These are phyloP conservation scores for Tetraneura akinire DNA, from an alignment of 1,140 invertebrate species.

Conservation along the genomic window DNA sequence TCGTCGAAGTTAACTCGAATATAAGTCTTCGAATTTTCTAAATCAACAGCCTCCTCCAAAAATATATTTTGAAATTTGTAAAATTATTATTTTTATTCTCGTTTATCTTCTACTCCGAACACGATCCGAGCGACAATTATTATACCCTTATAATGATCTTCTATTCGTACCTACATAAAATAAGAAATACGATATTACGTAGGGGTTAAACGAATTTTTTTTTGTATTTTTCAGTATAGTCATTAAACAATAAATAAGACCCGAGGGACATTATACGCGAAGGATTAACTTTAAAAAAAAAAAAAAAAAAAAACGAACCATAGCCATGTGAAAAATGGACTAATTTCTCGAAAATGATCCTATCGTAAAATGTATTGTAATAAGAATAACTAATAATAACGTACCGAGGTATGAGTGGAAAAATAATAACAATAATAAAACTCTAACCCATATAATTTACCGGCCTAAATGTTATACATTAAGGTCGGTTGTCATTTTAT, in stretches of 20 bases:
- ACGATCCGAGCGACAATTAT: background rate
- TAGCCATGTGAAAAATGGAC: conserved; percentile 5
- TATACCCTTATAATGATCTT: too few relatives aligned
- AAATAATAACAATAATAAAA: background rate
- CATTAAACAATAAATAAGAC: too few relatives aligned
- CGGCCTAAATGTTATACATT: background rate
- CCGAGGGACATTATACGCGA: too few relatives aligned
- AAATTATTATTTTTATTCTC: background rate
- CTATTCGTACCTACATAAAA: too few relatives aligned
- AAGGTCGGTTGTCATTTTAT: background rate
- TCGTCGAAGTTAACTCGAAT: background rate
- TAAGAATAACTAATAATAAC: too few relatives aligned
- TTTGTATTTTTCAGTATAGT: too few relatives aligned
- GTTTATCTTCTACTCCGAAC: background rate
- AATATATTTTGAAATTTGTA: background rate
- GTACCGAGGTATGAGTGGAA: background rate
- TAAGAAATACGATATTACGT: background rate
- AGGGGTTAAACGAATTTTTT: too few relatives aligned
- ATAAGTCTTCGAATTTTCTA: background rate
- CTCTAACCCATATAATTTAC: conserved; percentile 30
- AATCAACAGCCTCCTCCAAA: background rate
- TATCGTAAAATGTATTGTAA: too few relatives aligned
- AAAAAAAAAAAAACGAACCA: background rate
- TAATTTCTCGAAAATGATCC: conserved; percentile 6
- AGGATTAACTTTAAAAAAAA: too few relatives aligned